Conservation (phyloP, 2,888 invertebrate species). For the Ormyrus pomaceus region DNA sequence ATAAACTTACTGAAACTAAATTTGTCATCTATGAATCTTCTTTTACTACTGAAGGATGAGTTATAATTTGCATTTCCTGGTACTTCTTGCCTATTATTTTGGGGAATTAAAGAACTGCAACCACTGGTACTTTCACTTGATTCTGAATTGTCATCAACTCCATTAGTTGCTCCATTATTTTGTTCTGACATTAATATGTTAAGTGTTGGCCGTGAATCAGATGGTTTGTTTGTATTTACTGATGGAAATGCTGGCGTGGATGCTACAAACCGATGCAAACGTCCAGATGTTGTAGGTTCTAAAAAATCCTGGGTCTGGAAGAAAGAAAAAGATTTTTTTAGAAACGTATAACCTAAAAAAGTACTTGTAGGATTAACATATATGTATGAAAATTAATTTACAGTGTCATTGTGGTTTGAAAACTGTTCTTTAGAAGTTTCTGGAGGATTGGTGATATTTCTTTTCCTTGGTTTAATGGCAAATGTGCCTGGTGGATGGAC, state of each 20-base stretch:
- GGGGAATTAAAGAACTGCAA: slow-evolving; percentile 78
- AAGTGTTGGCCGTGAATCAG: slow-evolving; percentile 63
- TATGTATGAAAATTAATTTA: slow-evolving; percentile 53
- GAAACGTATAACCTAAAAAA: slow-evolving; percentile 1
- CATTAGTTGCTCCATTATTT: slow-evolving; percentile 69
- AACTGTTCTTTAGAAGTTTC: slow-evolving; percentile 63
- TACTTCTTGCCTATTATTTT: slow-evolving; percentile 72
- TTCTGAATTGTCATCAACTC: slow-evolving; percentile 78
- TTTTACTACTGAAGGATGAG: slow-evolving; percentile 65
- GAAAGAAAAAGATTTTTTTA: slow-evolving; percentile 1
- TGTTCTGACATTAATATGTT: slow-evolving; percentile 63
- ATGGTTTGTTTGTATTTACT: slow-evolving; percentile 61
- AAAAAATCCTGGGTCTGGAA: slow-evolving; percentile 68
- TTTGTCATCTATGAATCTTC: slow-evolving; percentile 69
- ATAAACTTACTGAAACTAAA: slow-evolving; percentile 66
- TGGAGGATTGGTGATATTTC: slow-evolving; percentile 59
- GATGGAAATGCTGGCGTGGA: slow-evolving; percentile 71
- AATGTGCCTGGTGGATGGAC: slow-evolving; percentile 73
- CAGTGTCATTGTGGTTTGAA: slow-evolving; percentile 62
- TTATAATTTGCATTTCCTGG: slow-evolving; percentile 63
- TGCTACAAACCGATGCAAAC: slow-evolving; percentile 67
- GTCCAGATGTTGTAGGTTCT: slow-evolving; percentile 67
- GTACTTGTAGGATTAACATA: background rate
- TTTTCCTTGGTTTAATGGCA: slow-evolving; percentile 65
- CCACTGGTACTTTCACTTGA: slow-evolving; percentile 80